Conservation (phyloP, 35 echinoderm and acorn worm genomes). For the Anneissia japonica region DNA sequence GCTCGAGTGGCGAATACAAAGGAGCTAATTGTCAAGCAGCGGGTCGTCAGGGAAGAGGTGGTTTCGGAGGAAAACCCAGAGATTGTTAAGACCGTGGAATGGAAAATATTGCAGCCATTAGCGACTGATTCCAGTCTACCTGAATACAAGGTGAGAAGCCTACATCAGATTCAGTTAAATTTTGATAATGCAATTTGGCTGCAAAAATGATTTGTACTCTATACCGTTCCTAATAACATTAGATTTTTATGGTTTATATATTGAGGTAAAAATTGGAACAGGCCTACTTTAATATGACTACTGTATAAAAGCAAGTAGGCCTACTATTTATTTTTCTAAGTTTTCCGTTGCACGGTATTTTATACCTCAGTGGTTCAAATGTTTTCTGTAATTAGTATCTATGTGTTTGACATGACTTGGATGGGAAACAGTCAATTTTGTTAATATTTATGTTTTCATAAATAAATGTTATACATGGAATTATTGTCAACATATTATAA, state of each 20-base stretch:
- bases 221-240: not conserved
- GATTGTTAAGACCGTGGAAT: not conserved
- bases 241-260: not conserved
- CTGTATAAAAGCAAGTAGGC: not conserved
- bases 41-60: not conserved
- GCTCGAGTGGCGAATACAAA: slow-evolving; percentile 51
- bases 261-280: not conserved
- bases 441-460: too few relatives aligned
- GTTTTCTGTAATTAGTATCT: too few relatives aligned
- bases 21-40: slow-evolving; percentile 71
- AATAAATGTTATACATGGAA: too few relatives aligned
- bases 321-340: not conserved
- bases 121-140: slow-evolving; percentile 45
- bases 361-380: too few relatives aligned
- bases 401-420: too few relatives aligned
- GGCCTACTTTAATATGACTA: not conserved
- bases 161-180: not conserved
- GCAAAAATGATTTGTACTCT: not conserved
- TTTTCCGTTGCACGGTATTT: not conserved
- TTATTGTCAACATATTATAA: too few relatives aligned
- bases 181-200: not conserved
- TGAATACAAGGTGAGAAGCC: slow-evolving; percentile 64
- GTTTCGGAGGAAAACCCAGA: not conserved
- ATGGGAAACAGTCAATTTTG: too few relatives aligned
- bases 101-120: slow-evolving; percentile 57